Evolutionary conservation across 2,797 vertebrate species (phyloP), one percentile per base, ranked within the genome.

Genomic region (Hybognathus amarus): DNA sequence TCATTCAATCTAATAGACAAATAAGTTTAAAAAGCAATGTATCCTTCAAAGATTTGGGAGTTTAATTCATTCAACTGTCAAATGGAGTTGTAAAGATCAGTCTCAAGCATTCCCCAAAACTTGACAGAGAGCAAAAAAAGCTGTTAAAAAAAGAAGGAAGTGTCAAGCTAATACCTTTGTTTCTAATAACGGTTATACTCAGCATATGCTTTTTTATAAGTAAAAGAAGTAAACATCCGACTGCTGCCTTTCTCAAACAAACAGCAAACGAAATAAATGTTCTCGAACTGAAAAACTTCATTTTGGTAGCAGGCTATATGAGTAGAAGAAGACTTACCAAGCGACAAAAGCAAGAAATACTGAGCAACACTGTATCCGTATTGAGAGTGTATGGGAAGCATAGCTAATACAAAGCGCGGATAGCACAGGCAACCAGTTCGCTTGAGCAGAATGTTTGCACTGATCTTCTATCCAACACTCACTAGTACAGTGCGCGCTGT

Each of bases 261-360:
- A 66, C 45, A 17, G 20, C 3, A 38, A 52, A 42, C 54, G 3
- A 40, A 64, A 66, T 36, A 61, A 45, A 45, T 54, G 2, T 18
- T 74, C 12, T 18, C n/a, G 12, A 42, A 36, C 54, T 12, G 12
- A 77, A 64, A 81, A 82, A 82, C 70, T 82, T 70, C 50, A 70
- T 67, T 66, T 2, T 61, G 68, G 54, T 71, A 15, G 13, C 13
- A 15, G 45, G 13, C 13, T 47, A 81, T 82, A 67, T 63, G 66
- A 92, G 84, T 89, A 86, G 88, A 90, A 86, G 86, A 88, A 87
- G 81, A 95, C 95, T 95, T 86, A 95, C 95, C 78, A 90, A 92
- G 89, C 75, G 84, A 93, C 87, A 91, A 87, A 79, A 93, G 77
- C 63, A 95, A 4, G 85, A 91, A 80, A 30, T 88, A 90, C 82